Conservation (phyloP, 2,797 vertebrate genomes). For the Cryptoprocta ferox region DNA sequence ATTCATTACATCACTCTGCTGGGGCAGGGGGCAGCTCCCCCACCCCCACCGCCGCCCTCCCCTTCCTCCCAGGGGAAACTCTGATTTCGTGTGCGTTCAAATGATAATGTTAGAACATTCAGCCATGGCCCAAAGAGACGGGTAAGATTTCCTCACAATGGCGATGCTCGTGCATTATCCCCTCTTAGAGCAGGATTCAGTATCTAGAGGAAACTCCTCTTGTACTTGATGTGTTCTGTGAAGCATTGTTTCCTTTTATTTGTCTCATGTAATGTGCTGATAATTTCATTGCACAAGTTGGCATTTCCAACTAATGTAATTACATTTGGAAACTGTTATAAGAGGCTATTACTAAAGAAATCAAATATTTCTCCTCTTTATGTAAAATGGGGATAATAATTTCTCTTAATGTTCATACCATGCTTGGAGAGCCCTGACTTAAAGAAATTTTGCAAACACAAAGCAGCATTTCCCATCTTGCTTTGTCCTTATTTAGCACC, state of each 20-base stretch:
- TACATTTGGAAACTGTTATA: constrained; percentile 66
- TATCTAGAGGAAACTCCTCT: background rate
- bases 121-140: background rate
- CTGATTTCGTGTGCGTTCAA: background rate
- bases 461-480: background rate
- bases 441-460: constrained; percentile 32
- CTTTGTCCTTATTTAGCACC: background rate
- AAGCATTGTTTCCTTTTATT: constrained; percentile 45
- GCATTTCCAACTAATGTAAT: constrained; percentile 75
- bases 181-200: background rate
- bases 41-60: background rate
- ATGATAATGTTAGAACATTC: background rate
- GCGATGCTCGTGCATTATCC: background rate
- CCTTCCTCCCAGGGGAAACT: background rate
- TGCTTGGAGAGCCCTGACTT: background rate
- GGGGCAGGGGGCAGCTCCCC: too few species aligned
- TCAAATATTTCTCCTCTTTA: constrained; percentile 70
- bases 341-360: constrained; percentile 72
- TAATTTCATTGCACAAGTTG: constrained; percentile 70
- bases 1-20: background rate
- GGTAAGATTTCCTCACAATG: background rate
- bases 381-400: constrained; percentile 61
- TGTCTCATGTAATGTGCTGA: constrained; percentile 61
- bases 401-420: constrained; percentile 39
- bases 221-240: background rate